Base-by-base conservation (phyloP, 2,888 invertebrate genomes). In the Lepidocyrtinus sp. region DNA sequence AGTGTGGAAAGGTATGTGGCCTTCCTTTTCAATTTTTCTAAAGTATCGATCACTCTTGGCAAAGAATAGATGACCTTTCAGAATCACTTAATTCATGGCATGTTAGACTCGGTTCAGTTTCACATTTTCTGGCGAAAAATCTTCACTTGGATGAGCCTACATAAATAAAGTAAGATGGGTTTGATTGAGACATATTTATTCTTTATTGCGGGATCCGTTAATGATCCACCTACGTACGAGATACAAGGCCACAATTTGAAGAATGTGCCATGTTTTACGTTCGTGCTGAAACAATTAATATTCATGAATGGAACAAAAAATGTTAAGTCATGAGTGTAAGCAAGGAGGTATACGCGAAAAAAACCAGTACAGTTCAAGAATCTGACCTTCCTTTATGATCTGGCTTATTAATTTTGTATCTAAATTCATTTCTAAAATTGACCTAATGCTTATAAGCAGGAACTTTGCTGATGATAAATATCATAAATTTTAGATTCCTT, bases 1-100 rank as follows among this genome's bases (percentile, higher is more conserved):
- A 84, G 85, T 45, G 75, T 82, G 15, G 86, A 86, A 70, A 82
- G 86, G 86, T 86, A 82, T 71, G 81, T 46, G 19, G 22, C 24
- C 5, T 22, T 55, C n/a, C 5, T 45, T 12, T n/a, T n/a, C n/a
- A n/a, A n/a, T n/a, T n/a, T n/a, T n/a, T n/a, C n/a, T n/a, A n/a
- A n/a, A n/a, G n/a, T n/a, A n/a, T 36, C 36, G 7, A 36, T 36
- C 36, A 36, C 36, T 36, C 36, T 36, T 36, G 36, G 7, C 36
- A 5, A 36, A 17, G 55, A 55, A 55, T n/a, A 55, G 5, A n/a
- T n/a, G 55, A 55, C 55, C 55, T 55, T 55, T 55, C 9, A 55
- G 17, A n/a, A 55, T 55, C 2, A 55, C 55, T 55, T n/a, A 55
- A 55, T 7, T 55, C 55, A 55, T 36, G 36, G 36, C 36, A 36